Base-by-base conservation (phyloP, 2,113 vertebrate genomes). In the Gorsachius goisagi region DNA sequence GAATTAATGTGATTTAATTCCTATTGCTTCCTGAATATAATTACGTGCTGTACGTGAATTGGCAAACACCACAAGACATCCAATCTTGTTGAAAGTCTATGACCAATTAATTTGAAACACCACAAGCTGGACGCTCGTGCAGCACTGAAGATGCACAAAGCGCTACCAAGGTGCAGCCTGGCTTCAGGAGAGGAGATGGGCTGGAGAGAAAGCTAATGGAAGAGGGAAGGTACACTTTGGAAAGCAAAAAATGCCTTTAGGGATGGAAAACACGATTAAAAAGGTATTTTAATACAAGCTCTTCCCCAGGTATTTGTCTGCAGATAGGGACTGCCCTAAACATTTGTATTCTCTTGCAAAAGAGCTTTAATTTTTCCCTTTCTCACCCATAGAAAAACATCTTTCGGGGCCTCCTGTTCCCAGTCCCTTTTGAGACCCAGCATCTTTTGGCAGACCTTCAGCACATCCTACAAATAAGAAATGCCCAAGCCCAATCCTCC, bases 1-100 rank as follows among this genome's bases (percentile, higher is more conserved):
- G 18, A 95, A 93, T 97, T 96, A 96, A 95, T 93, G 83, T 89
- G 45, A 92, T 93, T 96, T 96, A 92, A 78, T 92, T 97, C 90
- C 92, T 89, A 66, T 94, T 92, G 90, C 96, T 96, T 96, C 95
- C 95, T 90, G 94, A 90, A 87, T 94, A 13, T 87, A 90, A 93
- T 95, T 92, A 72, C 2, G 9, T 23, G 76, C 49, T 2, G 15
- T 82, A 82, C 39, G 11, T 95, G 95, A 90, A 96, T 45, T 93
- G 97, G 96, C 95, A 93, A 96, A 87, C 74, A 33, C 88, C 89
- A 69, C 68, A 50, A 96, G 94, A 50, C n/a, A 76, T 58, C 89
- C 93, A 68, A 62, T 85, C 93, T 83, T 32, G 22, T 60, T 76
- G 49, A 73, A 72, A 92, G 77, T 82, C 94, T 69, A 3, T 55